These are phyloP conservation scores for Drosophila saltans DNA, from an alignment of 1,140 invertebrate genomes.

Conservation along the genomic window DNA sequence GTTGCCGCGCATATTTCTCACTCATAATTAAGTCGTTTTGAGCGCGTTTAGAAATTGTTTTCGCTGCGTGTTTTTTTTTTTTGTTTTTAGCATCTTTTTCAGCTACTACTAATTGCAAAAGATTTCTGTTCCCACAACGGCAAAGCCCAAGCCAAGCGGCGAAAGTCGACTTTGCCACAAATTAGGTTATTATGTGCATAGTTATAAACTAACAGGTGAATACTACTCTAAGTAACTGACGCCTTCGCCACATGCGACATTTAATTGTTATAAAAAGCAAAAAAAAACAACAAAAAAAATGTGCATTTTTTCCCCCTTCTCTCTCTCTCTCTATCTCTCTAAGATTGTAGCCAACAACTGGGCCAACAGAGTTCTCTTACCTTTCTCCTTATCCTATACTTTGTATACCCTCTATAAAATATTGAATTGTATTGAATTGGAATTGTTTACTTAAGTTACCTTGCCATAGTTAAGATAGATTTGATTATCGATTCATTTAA, in stretches of 20 bases:
- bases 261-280: slow-evolving; percentile 57
- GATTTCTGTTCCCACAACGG: slow-evolving; percentile 65
- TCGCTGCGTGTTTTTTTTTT: slow-evolving; percentile 74
- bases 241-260: slow-evolving; percentile 68
- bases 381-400: no score
- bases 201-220: slow-evolving; percentile 50
- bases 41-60: slow-evolving; percentile 81
- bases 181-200: slow-evolving; percentile 82
- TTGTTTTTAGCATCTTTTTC: no score
- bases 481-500: no score
- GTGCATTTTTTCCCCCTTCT: slow-evolving; percentile 15
- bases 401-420: no score
- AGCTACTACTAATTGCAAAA: slow-evolving; percentile 76
- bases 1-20: slow-evolving; percentile 79
- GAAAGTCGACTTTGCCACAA: slow-evolving; percentile 57
- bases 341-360: slow-evolving; percentile 42
- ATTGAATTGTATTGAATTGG: no score
- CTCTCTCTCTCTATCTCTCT: slow-evolving; percentile 9
- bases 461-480: no score
- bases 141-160: slow-evolving; percentile 32
- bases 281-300: slow-evolving; percentile 25
- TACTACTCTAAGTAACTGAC: slow-evolving; percentile 27
- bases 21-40: slow-evolving; percentile 81
- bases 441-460: no score
- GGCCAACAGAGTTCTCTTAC: no score